Base-by-base conservation (phyloP, 2,797 vertebrate species). In the Paedocypris micromegethes region DNA sequence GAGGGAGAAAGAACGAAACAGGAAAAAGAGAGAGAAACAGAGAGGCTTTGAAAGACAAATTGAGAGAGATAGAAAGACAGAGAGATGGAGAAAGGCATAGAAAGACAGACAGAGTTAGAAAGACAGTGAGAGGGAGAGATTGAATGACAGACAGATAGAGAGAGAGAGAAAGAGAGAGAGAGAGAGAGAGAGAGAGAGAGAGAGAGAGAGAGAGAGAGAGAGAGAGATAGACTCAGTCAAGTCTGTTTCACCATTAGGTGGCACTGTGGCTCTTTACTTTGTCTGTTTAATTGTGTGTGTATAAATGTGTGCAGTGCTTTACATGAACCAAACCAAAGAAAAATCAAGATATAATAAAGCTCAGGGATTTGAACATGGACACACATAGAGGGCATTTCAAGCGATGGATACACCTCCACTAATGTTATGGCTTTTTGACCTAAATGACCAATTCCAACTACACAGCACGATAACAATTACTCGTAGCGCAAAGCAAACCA, bases 321-420 rank as follows among this genome's bases (percentile, higher is more conserved):
- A 63, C 52, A 72, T 77, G 23, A 77, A 77, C 66, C 69, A 72
- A 64, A 72, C 64, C 66, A 53, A 74, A 64, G 57, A 45, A 66
- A 77, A 74, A 64, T 73, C 68, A 72, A 65, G 68, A 72, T 72
- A 74, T 76, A 70, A 78, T 72, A 58, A 76, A 66, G 65, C 58
- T 60, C 51, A 68, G 59, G 72, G 60, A 58, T 66, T 76, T 66
- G 74, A 76, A 74, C 64, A 61, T 52, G 56, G 9, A 43, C 62
- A 64, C 49, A 45, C 72, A 50, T 45, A 46, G 66, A 61, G 23
- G 23, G 23, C 23, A 23, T 23, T 23, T 23, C 23, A 23, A 23
- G 23, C 23, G 23, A 23, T 23, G 23, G 23, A 39, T 23, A 64
- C 55, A 50, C 54, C 64, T 75, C 50, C 58, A n/a, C 64, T 51